phyloP scores from a whole-genome alignment of 2,888 invertebrate genomes.

The Diadromus collaris region DNA sequence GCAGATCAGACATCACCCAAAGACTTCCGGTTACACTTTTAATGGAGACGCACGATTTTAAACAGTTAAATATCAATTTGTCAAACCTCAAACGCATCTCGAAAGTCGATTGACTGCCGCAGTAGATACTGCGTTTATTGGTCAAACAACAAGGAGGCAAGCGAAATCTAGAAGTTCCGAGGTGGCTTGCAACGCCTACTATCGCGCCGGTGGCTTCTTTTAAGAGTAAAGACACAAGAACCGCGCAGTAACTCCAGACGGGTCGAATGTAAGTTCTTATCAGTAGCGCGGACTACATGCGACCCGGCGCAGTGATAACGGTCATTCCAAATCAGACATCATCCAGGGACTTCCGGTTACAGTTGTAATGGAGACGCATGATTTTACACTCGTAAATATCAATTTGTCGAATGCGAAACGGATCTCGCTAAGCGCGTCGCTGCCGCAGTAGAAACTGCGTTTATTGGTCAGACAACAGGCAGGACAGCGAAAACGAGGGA shows the following conservation, averaged over 20 bases:
- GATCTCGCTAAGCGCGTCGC: neutral
- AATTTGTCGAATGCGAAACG: neutral
- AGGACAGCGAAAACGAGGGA: neutral
- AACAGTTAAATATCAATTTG: neutral
- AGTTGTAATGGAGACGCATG: neutral
- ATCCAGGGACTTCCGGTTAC: neutral
- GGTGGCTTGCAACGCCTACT: too few relatives aligned
- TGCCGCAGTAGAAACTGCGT: neutral
- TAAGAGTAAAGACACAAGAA: neutral
- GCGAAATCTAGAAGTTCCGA: too few relatives aligned
- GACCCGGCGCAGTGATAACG: conserved; percentile 3
- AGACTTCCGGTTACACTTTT: neutral
- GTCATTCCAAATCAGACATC: conserved; percentile 15
- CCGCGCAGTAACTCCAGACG: neutral
- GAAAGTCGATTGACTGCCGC: neutral
- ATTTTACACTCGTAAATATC: neutral
- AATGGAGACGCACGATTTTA: neutral
- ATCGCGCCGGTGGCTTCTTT: conserved; percentile 12
- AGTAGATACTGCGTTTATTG: neutral
- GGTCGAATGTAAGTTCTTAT: conserved; percentile 6
- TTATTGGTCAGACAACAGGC: neutral
- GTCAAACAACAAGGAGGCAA: neutral
- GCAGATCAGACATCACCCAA: conserved; percentile 4
- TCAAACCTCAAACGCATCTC: neutral
- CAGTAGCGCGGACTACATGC: conserved; percentile 5